A percentile compares a stretch with the other conserved stretches of the same genome.
Evolutionary conservation across 1,140 invertebrate species (phyloP).

Genomic region (Geopemphigus sp.): DNA sequence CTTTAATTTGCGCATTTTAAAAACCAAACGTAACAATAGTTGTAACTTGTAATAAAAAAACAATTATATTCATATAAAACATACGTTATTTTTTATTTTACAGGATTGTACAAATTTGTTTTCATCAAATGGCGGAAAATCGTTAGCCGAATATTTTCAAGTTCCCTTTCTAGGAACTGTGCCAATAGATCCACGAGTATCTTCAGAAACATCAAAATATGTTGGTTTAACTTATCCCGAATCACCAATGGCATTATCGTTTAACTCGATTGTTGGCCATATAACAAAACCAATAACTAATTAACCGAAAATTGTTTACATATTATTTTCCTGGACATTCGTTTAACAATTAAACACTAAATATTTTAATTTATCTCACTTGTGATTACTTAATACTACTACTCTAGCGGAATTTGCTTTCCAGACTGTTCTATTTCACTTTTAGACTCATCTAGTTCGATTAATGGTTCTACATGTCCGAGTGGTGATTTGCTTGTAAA

Average conservation of each 20-base stretch:
- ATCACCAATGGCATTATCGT: slow-evolving; percentile 37
- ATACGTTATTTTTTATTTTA: slow-evolving; percentile 53
- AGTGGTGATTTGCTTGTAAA: slow-evolving; percentile 51
- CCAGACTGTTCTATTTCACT: slow-evolving; percentile 3
- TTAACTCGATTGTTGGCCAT: slow-evolving; percentile 25
- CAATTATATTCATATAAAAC: neutral
- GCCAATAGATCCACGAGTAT: slow-evolving; percentile 77
- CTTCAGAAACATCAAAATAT: slow-evolving; percentile 54
- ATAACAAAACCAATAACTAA: slow-evolving; percentile 33
- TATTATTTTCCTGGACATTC: no score
- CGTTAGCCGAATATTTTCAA: slow-evolving; percentile 64
- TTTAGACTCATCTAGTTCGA: slow-evolving; percentile 24
- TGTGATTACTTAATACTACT: neutral
- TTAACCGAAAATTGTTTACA: slow-evolving; percentile 6
- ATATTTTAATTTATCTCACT: neutral
- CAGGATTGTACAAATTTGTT: slow-evolving; percentile 76
- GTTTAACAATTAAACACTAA: no score
- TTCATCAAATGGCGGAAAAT: slow-evolving; percentile 74
- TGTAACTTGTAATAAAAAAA: neutral
- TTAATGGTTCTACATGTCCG: slow-evolving; percentile 45
- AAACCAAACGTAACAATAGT: neutral
- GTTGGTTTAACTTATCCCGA: slow-evolving; percentile 25
- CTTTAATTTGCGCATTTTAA: neutral
- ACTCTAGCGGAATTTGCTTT: slow-evolving; percentile 7
- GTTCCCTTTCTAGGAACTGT: slow-evolving; percentile 72